A percentile compares a stretch with the other conserved stretches of the same genome.
Evolutionary conservation across 2,888 invertebrate genomes (phyloP).

Genomic region (Sesia bembeciformis): DNA sequence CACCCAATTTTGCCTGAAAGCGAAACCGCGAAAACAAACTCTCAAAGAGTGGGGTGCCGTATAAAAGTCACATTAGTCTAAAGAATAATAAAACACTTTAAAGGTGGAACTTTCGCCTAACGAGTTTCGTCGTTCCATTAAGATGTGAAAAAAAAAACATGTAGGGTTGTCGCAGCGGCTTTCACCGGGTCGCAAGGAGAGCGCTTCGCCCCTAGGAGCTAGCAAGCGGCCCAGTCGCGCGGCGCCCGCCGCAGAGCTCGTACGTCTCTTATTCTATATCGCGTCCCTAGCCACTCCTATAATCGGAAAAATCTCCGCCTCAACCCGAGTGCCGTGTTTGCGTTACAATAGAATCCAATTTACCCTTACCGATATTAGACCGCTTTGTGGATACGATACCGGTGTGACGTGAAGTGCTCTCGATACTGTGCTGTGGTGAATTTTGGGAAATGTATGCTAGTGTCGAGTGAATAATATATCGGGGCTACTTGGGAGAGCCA

Average conservation of each 20-base stretch:
- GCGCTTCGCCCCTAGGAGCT: conserved; percentile 5
- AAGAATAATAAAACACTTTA: conserved; percentile 21
- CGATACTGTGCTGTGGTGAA: conserved; percentile 24
- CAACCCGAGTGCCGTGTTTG: conserved; percentile 2
- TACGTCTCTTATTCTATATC: conserved; percentile 7
- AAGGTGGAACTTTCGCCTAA: conserved; percentile 17
- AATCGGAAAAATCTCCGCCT: conserved; percentile 9
- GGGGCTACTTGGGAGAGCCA: conserved; percentile 38
- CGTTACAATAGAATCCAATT: conserved; percentile 1
- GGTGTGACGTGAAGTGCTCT: conserved; percentile 28
- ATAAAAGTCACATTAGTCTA: conserved; percentile 12
- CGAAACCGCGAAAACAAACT: conserved; percentile 10
- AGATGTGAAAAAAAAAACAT: neutral
- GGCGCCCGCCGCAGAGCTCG: conserved; percentile 33
- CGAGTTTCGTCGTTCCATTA: conserved; percentile 12
- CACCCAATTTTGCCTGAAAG: conserved; percentile 11
- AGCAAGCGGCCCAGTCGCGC: conserved; percentile 35
- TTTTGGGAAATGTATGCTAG: conserved; percentile 22
- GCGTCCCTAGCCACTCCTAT: conserved; percentile 2
- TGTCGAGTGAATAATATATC: conserved; percentile 38
- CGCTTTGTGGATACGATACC: conserved; percentile 7
- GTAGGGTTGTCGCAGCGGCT: conserved; percentile 1
- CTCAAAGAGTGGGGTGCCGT: neutral
- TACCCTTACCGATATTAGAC: conserved; percentile 4
- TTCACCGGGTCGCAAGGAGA: conserved; percentile 1